phyloP scores from a whole-genome alignment of 2,113 vertebrate genomes.

The Pseudois nayaur region DNA sequence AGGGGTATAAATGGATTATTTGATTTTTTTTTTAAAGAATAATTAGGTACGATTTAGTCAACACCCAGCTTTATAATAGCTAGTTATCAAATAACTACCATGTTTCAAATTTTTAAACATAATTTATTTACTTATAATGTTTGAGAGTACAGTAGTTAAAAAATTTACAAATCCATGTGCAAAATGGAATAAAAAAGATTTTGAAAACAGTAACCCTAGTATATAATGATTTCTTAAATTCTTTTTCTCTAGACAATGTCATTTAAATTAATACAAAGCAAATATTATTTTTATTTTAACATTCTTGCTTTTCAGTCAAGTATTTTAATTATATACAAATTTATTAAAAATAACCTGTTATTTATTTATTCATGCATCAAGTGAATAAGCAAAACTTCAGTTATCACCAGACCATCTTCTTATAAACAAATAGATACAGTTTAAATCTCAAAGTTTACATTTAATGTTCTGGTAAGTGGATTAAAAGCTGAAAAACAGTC shows the following conservation, averaged over 20 bases:
- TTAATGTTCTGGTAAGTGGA: not conserved
- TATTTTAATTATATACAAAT: not conserved
- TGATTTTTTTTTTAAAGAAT: not conserved
- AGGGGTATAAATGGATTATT: not conserved
- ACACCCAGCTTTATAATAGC: conserved; percentile 1
- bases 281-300: not conserved
- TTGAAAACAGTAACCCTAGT: not conserved
- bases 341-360: not conserved
- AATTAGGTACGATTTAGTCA: not conserved
- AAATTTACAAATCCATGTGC: not conserved
- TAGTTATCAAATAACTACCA: not conserved
- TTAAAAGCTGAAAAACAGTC: not conserved
- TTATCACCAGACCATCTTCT: not conserved
- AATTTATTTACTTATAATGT: not conserved
- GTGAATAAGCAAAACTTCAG: not conserved
- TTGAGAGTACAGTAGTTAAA: not conserved
- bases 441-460: not conserved
- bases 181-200: not conserved
- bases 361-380: not conserved
- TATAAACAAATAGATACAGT: not conserved
- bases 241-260: not conserved
- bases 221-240: not conserved
- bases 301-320: not conserved
- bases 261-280: not conserved
- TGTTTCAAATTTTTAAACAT: conserved; percentile 21